Evolutionary conservation across 1,140 invertebrate species (phyloP), one percentile per base, ranked within the genome.

Genomic region (Ceratitis capitata): DNA sequence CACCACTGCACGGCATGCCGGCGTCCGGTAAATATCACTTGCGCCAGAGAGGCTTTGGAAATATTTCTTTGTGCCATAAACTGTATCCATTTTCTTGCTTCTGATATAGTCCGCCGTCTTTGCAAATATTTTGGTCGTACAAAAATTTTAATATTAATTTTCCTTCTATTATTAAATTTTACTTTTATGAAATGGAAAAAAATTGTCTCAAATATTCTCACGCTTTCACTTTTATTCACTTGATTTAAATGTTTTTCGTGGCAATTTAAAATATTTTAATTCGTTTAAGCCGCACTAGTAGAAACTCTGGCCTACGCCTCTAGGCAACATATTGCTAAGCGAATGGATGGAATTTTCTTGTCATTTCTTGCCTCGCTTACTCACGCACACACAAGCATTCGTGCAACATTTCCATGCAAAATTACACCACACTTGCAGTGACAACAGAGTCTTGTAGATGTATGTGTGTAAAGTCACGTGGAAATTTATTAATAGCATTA

Each of bases 51-150:
- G 86, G 82, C 90, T 91, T 64, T 91, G 90, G 78, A 91, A 91
- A 83, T 91, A 91, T 85, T 91, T 91, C 86, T 91, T 91, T 84
- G 90, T 91, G 58, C 90, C 90, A 83, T 91, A 91, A 86, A 91
- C 90, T 23, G 90, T 91, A 82, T 91, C 90, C 90, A 91, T 91
- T 83, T 64, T 86, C 53, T 45, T 51, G 82, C 23, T 51, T 19
- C 32, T 32, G 29, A 83, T 42, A 16, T 53, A 83, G 49, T 83
- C 69, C 2, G 10, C 69, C 39, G 69, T 23, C 3, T 26, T 42
- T 32, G 3, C 45, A 10, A 26, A 78, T 35, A 3, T 23, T 32
- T n/a, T n/a, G n/a, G n/a, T n/a, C n/a, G n/a, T n/a, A n/a, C n/a
- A n/a, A n/a, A n/a, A n/a, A n/a, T n/a, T n/a, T n/a, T n/a, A n/a